Percentiles rank a stretch among this genome's conserved stretches.
Evolutionary conservation across 2,797 vertebrate species (phyloP).

Genomic region (Oophaga sylvatica): DNA sequence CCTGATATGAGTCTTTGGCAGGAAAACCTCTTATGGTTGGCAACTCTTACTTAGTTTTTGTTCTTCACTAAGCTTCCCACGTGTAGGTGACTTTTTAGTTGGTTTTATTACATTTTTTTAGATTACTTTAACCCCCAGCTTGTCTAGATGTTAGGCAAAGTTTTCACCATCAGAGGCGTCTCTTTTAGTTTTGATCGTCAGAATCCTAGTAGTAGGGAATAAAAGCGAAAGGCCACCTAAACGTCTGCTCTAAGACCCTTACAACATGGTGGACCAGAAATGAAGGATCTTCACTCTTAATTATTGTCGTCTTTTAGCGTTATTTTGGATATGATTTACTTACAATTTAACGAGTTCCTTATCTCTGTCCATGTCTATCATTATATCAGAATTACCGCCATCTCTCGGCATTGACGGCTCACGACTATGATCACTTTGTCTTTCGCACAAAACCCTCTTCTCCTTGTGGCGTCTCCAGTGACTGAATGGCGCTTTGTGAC

Average conservation of each 20-base stretch:
- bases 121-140: too few species aligned
- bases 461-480: constrained; percentile 12
- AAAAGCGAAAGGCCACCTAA: background rate
- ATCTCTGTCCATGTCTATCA: background rate
- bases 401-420: background rate
- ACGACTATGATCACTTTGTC: constrained; percentile 29
- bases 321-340: background rate
- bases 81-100: too few species aligned
- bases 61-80: too few species aligned
- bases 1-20: too few species aligned
- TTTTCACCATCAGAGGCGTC: too few species aligned
- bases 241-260: background rate
- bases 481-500: constrained; percentile 25
- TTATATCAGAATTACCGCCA: background rate
- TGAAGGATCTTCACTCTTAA: background rate
- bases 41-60: too few species aligned
- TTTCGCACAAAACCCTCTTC: constrained; percentile 17
- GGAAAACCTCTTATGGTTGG: too few species aligned
- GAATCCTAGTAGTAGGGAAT: background rate
- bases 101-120: too few species aligned
- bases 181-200: background rate
- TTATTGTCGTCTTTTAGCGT: background rate
- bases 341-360: background rate
- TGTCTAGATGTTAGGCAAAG: too few species aligned
- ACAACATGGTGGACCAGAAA: background rate